A percentile compares a stretch with the other conserved stretches of the same genome.
Conservation (phyloP, 2,113 vertebrate genomes). For the Heterotilapia buettikoferi region DNA sequence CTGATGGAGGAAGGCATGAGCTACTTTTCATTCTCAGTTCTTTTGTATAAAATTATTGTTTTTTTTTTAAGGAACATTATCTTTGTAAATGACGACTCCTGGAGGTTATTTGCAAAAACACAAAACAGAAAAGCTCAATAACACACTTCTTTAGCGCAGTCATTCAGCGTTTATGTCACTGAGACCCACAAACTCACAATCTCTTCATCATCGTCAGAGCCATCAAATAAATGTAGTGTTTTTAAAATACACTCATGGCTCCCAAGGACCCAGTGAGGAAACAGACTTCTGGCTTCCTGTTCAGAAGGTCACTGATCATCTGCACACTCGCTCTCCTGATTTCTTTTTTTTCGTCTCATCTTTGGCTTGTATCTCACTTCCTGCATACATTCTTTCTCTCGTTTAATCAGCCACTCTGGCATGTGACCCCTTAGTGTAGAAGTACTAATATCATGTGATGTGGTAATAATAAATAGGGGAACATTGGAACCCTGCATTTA, state of each 20-base stretch:
- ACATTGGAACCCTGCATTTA: background rate
- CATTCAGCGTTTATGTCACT: background rate
- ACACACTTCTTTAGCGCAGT: background rate
- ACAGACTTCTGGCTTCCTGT: background rate
- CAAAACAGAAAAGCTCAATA: background rate
- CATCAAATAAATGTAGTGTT: rapidly evolving
- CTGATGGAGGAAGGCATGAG: background rate
- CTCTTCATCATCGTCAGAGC: background rate
- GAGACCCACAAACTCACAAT: background rate
- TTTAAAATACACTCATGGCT: background rate
- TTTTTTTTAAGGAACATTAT: background rate
- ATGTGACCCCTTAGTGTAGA: background rate
- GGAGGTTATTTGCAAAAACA: background rate
- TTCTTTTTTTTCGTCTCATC: rapidly evolving
- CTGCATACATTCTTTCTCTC: background rate
- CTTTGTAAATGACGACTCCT: background rate
- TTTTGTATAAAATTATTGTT: rapidly evolving
- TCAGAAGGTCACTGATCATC: background rate
- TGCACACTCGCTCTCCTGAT: rapidly evolving
- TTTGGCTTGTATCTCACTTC: background rate
- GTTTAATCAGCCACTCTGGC: background rate
- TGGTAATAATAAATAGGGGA: rapidly evolving
- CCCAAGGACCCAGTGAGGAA: background rate
- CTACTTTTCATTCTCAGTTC: background rate
- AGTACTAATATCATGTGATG: background rate